phyloP scores from a whole-genome alignment of 1,140 invertebrate species.

The Planococcus citri region DNA sequence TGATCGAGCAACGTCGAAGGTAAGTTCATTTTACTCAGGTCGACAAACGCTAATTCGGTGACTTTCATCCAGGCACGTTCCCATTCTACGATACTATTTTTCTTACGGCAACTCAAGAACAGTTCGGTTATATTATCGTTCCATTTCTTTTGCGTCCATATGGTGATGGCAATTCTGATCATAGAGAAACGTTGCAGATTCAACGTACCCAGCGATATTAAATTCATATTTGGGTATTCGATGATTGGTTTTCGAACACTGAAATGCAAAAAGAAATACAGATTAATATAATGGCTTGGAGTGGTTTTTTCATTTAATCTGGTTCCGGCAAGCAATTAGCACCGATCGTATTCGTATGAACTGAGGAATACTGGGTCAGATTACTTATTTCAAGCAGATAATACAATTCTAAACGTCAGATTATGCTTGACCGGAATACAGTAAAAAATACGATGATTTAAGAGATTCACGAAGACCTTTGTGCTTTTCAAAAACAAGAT shows the following conservation, averaged over 20 bases:
- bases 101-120: neutral
- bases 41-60: neutral
- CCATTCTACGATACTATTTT: neutral
- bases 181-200: neutral
- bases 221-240: neutral
- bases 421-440: too few species aligned
- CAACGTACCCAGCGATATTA: neutral
- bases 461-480: too few species aligned
- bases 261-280: neutral
- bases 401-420: too few species aligned
- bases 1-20: neutral
- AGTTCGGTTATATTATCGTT: neutral
- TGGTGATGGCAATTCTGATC: neutral
- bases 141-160: neutral
- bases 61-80: neutral
- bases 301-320: too few species aligned
- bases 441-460: too few species aligned
- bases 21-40: neutral
- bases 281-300: too few species aligned
- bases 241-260: neutral
- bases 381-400: too few species aligned
- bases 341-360: too few species aligned
- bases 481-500: too few species aligned
- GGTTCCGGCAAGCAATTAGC: too few species aligned
- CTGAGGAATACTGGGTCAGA: too few species aligned